Base-by-base conservation (phyloP, 2,797 vertebrate species). In the Intellagama lesueurii region DNA sequence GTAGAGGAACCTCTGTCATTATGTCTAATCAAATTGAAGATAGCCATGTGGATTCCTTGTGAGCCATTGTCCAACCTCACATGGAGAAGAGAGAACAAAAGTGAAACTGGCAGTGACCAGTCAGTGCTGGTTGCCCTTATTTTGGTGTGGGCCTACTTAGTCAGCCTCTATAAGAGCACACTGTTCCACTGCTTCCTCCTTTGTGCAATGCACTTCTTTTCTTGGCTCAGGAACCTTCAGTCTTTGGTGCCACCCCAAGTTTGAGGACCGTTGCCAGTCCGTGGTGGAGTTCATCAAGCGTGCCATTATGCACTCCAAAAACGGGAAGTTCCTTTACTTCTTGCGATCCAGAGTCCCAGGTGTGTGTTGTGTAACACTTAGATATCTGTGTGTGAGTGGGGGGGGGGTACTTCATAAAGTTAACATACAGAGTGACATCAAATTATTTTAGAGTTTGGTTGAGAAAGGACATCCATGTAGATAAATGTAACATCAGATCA, bases 211-310 rank as follows among this genome's bases (percentile, higher is more conserved):
- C 0, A 26, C 35, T 80, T 88, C 44, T 80, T 88, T 82, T 89
- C 1, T 78, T 66, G 89, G 81, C 35, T 86, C 69, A 98, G 98
- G 98, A 90, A 98, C 98, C 64, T 98, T 98, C 95, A 98, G 98
- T 94, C 97, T 98, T 73, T 98, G 98, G 98, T 98, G 98, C 93
- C 98, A 98, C 64, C 98, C 98, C 83, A 98, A 98, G 94, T 99
- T 99, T 89, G 99, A 99, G 93, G 99, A 99, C 91, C 98, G 99
- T 84, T 99, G 99, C 94, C 99, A 99, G 94, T 99, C 99, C 0
- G 99, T 99, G 96, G 99, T 99, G 94, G 99, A 99, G 95, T 99
- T 99, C 94, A 99, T 99, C 73, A 98, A 99, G 95, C 97, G 98
- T 66, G 99, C 99, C 52, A 99, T 99, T 96, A 99, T 99, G 98